Percentiles rank a stretch among this genome's conserved stretches.
These are phyloP conservation scores for Petaurus breviceps DNA, from an alignment of 2,113 vertebrate species.

Conservation along the genomic window DNA sequence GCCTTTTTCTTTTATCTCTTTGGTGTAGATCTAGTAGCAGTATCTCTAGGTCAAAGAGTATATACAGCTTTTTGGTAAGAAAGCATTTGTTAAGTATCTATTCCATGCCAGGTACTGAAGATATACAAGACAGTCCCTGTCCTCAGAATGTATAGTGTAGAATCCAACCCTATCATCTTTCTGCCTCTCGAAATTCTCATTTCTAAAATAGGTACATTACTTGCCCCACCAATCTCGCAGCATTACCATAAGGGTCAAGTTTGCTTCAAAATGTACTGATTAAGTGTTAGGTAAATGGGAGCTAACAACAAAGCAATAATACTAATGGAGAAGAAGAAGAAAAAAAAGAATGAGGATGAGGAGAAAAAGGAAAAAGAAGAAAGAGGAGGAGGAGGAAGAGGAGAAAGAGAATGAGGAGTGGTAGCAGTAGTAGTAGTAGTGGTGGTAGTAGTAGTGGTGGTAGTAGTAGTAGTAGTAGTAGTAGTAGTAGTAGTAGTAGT, in stretches of 20 bases:
- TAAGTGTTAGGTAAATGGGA: neutral
- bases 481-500: no score
- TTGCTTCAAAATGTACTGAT: neutral
- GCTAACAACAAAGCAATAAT: neutral
- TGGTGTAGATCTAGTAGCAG: neutral
- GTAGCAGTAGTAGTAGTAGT: no score
- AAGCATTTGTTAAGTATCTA: neutral
- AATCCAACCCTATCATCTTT: neutral
- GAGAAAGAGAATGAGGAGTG: no score
- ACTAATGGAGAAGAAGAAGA: neutral
- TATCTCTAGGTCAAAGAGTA: neutral
- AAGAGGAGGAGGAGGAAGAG: rapidly evolving
- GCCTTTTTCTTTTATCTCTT: neutral
- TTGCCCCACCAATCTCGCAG: neutral
- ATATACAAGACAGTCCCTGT: neutral
- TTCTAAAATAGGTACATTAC: neutral
- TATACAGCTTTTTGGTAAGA: neutral
- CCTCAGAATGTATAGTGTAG: neutral
- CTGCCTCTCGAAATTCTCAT: neutral
- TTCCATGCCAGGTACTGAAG: neutral
- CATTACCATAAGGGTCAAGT: neutral
- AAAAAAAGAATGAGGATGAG: neutral
- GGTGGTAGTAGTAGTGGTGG: no score
- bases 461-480: no score
- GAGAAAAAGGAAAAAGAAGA: no score